Evolutionary conservation across 2,888 invertebrate genomes (phyloP).

Genomic region (Tenthredo livida): DNA sequence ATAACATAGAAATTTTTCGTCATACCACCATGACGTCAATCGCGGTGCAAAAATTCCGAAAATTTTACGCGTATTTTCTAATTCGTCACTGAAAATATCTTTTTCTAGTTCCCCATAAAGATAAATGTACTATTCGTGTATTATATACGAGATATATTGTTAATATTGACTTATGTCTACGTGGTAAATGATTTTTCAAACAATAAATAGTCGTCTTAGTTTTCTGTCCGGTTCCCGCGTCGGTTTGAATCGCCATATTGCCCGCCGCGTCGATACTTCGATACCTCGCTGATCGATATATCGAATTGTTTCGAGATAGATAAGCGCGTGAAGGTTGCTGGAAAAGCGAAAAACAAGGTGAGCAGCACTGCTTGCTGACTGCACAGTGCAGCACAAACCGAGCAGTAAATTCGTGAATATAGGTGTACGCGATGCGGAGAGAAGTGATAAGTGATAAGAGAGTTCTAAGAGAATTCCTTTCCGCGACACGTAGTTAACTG

Average conservation of each 20-base stretch:
- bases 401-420: constrained; percentile 27
- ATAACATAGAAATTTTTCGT: background rate
- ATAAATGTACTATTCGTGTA: background rate
- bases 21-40: background rate
- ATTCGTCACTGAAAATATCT: too few species aligned
- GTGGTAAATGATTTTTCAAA: background rate
- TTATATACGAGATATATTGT: background rate
- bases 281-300: constrained; percentile 7
- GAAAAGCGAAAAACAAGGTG: constrained; percentile 39
- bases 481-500: constrained; percentile 29
- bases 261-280: background rate
- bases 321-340: constrained; percentile 28
- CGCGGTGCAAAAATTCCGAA: too few species aligned
- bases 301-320: background rate
- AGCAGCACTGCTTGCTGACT: constrained; percentile 29
- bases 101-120: too few species aligned
- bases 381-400: constrained; percentile 17
- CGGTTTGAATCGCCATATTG: constrained; percentile 22
- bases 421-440: constrained; percentile 35
- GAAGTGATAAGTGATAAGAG: constrained; percentile 33
- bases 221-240: background rate
- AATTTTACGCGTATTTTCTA: too few species aligned
- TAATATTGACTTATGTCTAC: background rate
- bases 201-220: background rate
- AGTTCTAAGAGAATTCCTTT: background rate